A percentile compares a stretch with the other conserved stretches of the same genome.
Evolutionary conservation across 2,888 invertebrate genomes (phyloP).

Genomic region (Pollenia angustigena): DNA sequence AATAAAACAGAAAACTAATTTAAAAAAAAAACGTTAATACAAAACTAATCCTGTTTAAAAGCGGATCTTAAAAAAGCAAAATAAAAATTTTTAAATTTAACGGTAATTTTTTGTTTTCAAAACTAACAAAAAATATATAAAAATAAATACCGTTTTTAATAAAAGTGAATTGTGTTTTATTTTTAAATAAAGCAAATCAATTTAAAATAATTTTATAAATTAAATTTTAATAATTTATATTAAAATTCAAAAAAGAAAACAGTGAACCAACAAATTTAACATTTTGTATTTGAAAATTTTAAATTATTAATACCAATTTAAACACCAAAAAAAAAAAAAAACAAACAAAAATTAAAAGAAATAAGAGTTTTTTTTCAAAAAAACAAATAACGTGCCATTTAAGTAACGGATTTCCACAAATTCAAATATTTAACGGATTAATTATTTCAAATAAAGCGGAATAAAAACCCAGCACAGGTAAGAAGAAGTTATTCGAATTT

Average conservation of each 20-base stretch:
- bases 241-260: constrained; percentile 18
- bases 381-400: constrained; percentile 74
- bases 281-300: constrained; percentile 30
- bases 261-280: constrained; percentile 50
- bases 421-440: constrained; percentile 69
- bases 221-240: constrained; percentile 15
- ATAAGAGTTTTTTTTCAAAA: constrained; percentile 74
- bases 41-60: constrained; percentile 68
- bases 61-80: constrained; percentile 59
- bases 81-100: constrained; percentile 35
- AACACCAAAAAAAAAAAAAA: constrained; percentile 57
- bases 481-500: constrained; percentile 30
- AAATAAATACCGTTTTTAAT: constrained; percentile 29
- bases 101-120: constrained; percentile 49
- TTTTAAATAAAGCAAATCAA: constrained; percentile 21
- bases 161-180: constrained; percentile 46
- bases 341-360: constrained; percentile 4
- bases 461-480: constrained; percentile 58
- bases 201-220: constrained; percentile 8
- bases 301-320: constrained; percentile 48
- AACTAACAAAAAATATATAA: neutral
- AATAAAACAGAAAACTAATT: constrained; percentile 17
- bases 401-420: constrained; percentile 67
- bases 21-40: constrained; percentile 11
- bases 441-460: constrained; percentile 41